phyloP scores from a whole-genome alignment of 2,888 invertebrate genomes.

The Cosmia trapezina region DNA sequence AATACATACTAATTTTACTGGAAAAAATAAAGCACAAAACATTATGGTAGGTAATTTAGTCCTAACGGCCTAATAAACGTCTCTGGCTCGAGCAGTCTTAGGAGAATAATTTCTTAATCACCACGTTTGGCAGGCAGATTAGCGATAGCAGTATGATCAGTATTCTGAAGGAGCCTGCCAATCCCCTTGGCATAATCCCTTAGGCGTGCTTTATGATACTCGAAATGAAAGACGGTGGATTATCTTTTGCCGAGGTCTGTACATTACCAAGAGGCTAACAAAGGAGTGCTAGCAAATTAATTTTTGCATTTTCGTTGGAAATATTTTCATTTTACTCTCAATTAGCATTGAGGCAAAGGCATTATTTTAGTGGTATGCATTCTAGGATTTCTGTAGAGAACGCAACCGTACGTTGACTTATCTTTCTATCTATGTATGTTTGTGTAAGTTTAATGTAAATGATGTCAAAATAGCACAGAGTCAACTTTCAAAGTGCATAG shows the following conservation, averaged over 20 bases:
- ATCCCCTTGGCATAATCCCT: conserved; percentile 45
- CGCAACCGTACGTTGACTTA: neutral
- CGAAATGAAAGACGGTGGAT: conserved; percentile 50
- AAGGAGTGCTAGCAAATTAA: conserved; percentile 33
- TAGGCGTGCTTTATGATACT: conserved; percentile 58
- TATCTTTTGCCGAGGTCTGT: conserved; percentile 44
- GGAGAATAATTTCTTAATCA: conserved; percentile 44
- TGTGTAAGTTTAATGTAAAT: conserved; percentile 12
- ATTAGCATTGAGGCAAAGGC: conserved; percentile 15
- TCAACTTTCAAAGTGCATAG: conserved; percentile 24
- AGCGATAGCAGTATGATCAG: conserved; percentile 39
- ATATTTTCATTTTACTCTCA: conserved; percentile 5
- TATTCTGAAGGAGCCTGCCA: conserved; percentile 32
- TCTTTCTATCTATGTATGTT: neutral
- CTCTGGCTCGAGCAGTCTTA: conserved; percentile 12
- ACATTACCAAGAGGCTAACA: conserved; percentile 35
- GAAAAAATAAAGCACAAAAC: conserved; percentile 23
- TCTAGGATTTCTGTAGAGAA: neutral
- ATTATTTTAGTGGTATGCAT: neutral
- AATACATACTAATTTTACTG: conserved; percentile 26
- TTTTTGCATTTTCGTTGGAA: conserved; percentile 18
- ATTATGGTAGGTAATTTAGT: conserved; percentile 13
- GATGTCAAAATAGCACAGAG: conserved; percentile 3
- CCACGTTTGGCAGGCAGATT: conserved; percentile 44
- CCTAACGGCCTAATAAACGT: conserved; percentile 22